Conservation (phyloP, 2,888 invertebrate species). For the Clanis bilineata region DNA sequence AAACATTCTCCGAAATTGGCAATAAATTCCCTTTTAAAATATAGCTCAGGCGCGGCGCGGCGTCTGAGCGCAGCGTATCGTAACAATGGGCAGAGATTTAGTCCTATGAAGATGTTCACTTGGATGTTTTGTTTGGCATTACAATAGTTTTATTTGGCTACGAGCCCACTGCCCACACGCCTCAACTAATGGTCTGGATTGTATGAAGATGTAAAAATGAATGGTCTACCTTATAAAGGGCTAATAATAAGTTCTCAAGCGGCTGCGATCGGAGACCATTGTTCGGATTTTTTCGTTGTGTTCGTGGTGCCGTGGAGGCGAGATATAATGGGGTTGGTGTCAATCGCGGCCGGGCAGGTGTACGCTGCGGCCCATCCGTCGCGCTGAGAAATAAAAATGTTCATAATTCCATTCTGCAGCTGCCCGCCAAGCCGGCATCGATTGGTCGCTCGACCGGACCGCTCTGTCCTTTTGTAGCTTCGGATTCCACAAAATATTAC, state of each 20-base stretch:
- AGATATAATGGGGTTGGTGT: slow-evolving; percentile 77
- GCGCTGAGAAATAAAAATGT: slow-evolving; percentile 70
- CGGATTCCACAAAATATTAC: slow-evolving; percentile 66
- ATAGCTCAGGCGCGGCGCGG: slow-evolving; percentile 41
- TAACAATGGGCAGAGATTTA: slow-evolving; percentile 68
- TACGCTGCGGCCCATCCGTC: slow-evolving; percentile 43
- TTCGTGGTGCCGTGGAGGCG: slow-evolving; percentile 48
- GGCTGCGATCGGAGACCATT: slow-evolving; percentile 72
- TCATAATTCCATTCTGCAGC: slow-evolving; percentile 80
- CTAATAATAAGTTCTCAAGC: slow-evolving; percentile 79
- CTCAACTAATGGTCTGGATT: slow-evolving; percentile 76
- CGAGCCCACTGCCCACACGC: slow-evolving; percentile 80
- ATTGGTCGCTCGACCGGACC: slow-evolving; percentile 52
- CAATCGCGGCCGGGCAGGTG: slow-evolving; percentile 78
- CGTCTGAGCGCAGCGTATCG: slow-evolving; percentile 53
- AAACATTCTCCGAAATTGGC: slow-evolving; percentile 78
- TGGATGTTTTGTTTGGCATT: slow-evolving; percentile 72
- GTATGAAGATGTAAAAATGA: slow-evolving; percentile 80
- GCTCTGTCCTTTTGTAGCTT: slow-evolving; percentile 64
- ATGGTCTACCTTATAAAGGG: slow-evolving; percentile 68
- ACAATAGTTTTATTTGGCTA: slow-evolving; percentile 81
- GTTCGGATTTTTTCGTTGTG: slow-evolving; percentile 69
- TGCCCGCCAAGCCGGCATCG: slow-evolving; percentile 75
- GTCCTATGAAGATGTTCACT: slow-evolving; percentile 79
- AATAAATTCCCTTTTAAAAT: slow-evolving; percentile 77